Evolutionary conservation across 2,888 invertebrate species (phyloP).

Genomic region (Serrognathus titanus): DNA sequence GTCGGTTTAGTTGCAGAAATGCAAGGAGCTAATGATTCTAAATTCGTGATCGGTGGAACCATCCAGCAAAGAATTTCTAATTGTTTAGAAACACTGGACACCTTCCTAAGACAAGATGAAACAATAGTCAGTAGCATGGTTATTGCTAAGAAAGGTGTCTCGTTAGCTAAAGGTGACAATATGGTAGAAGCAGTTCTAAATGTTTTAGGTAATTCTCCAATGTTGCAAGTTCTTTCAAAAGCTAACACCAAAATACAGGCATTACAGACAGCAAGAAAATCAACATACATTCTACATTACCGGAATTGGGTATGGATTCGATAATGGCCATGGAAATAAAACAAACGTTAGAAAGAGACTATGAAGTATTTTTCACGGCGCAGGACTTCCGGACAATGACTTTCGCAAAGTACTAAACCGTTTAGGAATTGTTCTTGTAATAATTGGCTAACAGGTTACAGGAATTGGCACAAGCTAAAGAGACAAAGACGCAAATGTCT

Average conservation of each 20-base stretch:
- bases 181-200: constrained; percentile 62
- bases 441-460: no score
- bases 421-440: no score
- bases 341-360: constrained; percentile 85
- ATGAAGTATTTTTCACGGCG: constrained; percentile 79
- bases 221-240: not conserved
- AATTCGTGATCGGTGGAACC: constrained; percentile 52
- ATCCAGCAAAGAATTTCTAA: constrained; percentile 64
- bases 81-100: constrained; percentile 62
- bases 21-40: constrained; percentile 17
- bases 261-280: constrained; percentile 67
- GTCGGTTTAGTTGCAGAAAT: constrained; percentile 24
- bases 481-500: no score
- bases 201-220: constrained; percentile 56
- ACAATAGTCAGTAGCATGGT: constrained; percentile 80
- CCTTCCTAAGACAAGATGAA: constrained; percentile 63
- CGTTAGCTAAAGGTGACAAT: constrained; percentile 15
- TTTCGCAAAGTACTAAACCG: constrained; percentile 57
- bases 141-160: constrained; percentile 74
- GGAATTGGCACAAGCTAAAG: no score
- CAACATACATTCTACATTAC: constrained; percentile 69
- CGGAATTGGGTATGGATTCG: constrained; percentile 95
- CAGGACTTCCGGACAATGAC: constrained; percentile 82
- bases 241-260: constrained; percentile 40
- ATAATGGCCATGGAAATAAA: constrained; percentile 97